A percentile compares a stretch with the other conserved stretches of the same genome.
These are phyloP conservation scores for Elephantulus edwardii DNA, from an alignment of 2,113 vertebrate species.

Conservation along the genomic window DNA sequence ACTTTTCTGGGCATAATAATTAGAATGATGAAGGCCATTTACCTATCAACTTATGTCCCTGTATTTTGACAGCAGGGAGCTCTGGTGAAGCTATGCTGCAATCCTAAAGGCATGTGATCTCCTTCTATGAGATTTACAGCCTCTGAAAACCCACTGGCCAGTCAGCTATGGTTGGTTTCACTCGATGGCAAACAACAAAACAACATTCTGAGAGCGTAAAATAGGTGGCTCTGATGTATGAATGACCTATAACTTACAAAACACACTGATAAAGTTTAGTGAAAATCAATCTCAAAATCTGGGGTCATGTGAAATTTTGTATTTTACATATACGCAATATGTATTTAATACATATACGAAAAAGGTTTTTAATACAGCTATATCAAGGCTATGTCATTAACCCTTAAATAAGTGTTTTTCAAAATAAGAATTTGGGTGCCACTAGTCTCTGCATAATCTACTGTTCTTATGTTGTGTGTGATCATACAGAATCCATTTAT, in stretches of 20 bases:
- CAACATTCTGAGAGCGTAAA: neutral
- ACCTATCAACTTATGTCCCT: neutral
- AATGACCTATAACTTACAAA: neutral
- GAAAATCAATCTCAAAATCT: neutral
- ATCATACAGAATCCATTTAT: neutral
- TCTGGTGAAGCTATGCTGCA: no score
- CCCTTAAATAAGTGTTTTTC: neutral
- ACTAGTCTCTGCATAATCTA: neutral
- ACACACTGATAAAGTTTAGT: no score
- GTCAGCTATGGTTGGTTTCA: no score
- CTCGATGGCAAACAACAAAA: no score
- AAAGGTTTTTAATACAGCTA: neutral
- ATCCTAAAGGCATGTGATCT: no score
- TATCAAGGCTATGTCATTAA: neutral
- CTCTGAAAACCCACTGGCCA: no score
- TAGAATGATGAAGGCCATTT: neutral
- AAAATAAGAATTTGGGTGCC: neutral
- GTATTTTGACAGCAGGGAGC: neutral
- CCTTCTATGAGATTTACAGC: no score
- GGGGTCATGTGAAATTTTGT: neutral
- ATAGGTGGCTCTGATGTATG: neutral
- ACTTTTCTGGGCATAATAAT: neutral
- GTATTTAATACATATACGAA: neutral
- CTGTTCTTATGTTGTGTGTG: neutral
- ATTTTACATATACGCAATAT: neutral